Evolutionary conservation across 2,113 vertebrate species (phyloP).

Genomic region (Siniperca chuatsi): DNA sequence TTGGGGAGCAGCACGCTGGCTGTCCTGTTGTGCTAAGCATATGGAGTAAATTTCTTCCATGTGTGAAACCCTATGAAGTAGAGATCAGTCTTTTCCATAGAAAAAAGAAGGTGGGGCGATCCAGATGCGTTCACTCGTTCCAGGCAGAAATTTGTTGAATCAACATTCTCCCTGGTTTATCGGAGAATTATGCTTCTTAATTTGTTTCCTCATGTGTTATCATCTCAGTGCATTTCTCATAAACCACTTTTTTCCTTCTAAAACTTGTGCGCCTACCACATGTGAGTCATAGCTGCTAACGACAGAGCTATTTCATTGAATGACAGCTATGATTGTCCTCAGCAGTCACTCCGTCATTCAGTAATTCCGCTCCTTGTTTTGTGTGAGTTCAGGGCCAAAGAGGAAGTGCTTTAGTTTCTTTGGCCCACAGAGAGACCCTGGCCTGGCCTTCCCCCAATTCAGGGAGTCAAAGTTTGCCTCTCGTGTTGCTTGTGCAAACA

Average conservation of each 20-base stretch:
- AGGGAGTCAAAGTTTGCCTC: conserved; percentile 79
- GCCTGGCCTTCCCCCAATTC: conserved; percentile 61
- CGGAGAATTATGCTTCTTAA: conserved; percentile 13
- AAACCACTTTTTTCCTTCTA: conserved; percentile 27
- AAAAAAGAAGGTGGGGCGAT: conserved; percentile 66
- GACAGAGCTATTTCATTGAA: conserved; percentile 21
- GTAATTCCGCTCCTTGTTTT: conserved; percentile 77
- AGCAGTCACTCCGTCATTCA: conserved; percentile 50
- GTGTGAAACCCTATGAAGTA: conserved; percentile 77
- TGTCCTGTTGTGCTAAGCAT: conserved; percentile 78
- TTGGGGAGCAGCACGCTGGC: conserved; percentile 74
- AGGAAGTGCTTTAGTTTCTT: conserved; percentile 82
- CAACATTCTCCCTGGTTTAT: conserved; percentile 25
- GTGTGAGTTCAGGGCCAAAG: conserved; percentile 60
- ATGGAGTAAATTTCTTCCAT: conserved; percentile 81
- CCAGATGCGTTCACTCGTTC: conserved; percentile 67
- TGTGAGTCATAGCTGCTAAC: conserved; percentile 44
- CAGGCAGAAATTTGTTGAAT: conserved; percentile 62
- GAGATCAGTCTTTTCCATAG: conserved; percentile 73
- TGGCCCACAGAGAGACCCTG: conserved; percentile 66
- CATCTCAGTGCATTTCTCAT: conserved; percentile 29
- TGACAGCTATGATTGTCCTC: conserved; percentile 39
- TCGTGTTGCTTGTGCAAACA: conserved; percentile 80
- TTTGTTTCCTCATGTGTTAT: conserved; percentile 36
- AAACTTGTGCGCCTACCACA: conserved; percentile 27